Evolutionary conservation across 2,888 invertebrate species (phyloP), one percentile per base, ranked within the genome.

Genomic region (Calephelis perditalis): DNA sequence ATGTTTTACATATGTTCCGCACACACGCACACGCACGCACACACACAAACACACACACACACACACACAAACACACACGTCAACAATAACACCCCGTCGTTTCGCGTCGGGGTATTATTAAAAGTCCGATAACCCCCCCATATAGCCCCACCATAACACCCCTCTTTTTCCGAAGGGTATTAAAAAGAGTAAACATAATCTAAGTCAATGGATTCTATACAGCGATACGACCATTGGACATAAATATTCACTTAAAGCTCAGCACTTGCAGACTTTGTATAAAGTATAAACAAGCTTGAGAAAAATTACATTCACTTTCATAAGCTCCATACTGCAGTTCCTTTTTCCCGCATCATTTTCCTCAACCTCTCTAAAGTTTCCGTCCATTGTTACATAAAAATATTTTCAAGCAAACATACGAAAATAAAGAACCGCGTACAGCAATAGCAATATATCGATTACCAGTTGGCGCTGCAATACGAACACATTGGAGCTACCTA

Each of bases 281-380:
- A 52, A 52, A 52, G 35, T 35, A 52, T 52, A 52, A 52, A 52
- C 52, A 52, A 52, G 35, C 52, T 52, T 11, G 35, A 11, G 35
- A 6, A 10, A 49, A 49, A 49, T 49, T 49, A 52, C 52, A 35
- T 52, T 52, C 52, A 52, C 52, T 35, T 52, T 52, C 35, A 52
- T 52, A 52, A 52, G 52, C 52, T 40, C 52, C 52, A 35, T 26
- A 35, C 52, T 52, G 35, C 52, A 11, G 52, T 35, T 52, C 35
- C 52, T 52, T 52, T 52, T 52, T 52, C 15, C 52, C 52, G 52
- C 52, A 52, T 52, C 52, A 35, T 52, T 52, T 52, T 52, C 11
- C 26, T 26, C 26, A 26, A 26, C 26, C 4, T 26, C 26, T 26
- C 26, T 52, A 52, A 26, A 52, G 26, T 52, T 52, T 52, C 35